phyloP scores from a whole-genome alignment of 2,888 invertebrate genomes.

The Patella pellucida region DNA sequence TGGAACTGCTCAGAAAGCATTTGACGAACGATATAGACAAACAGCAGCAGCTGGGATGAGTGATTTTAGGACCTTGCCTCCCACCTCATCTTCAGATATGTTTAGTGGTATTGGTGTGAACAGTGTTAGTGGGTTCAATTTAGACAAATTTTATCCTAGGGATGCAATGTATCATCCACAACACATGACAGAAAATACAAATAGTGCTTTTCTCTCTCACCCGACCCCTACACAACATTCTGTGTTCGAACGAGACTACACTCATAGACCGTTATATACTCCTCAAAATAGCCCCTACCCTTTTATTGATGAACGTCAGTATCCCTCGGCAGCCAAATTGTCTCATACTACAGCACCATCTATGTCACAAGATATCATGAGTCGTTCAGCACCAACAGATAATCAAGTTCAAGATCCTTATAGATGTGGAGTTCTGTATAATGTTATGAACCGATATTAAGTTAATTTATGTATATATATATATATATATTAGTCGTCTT shows the following conservation, averaged over 20 bases:
- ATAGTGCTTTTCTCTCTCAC: slow-evolving; percentile 64
- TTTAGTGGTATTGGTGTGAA: slow-evolving; percentile 60
- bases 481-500: no score
- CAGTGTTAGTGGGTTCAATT: slow-evolving; percentile 52
- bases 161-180: slow-evolving; percentile 66
- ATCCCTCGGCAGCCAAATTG: slow-evolving; percentile 56
- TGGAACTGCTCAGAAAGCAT: slow-evolving; percentile 57
- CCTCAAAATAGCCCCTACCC: slow-evolving; percentile 64
- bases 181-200: slow-evolving; percentile 59
- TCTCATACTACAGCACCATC: slow-evolving; percentile 47
- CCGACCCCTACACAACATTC: slow-evolving; percentile 61
- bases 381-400: slow-evolving; percentile 53
- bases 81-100: slow-evolving; percentile 61
- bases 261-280: slow-evolving; percentile 60
- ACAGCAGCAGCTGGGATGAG: slow-evolving; percentile 53
- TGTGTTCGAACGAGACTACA: slow-evolving; percentile 61
- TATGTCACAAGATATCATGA: slow-evolving; percentile 58
- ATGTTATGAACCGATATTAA: slow-evolving; percentile 67
- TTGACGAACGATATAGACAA: slow-evolving; percentile 67
- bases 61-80: slow-evolving; percentile 63
- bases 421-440: slow-evolving; percentile 65
- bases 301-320: slow-evolving; percentile 66
- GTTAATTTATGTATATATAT: not conserved
- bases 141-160: slow-evolving; percentile 66
- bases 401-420: slow-evolving; percentile 67